A percentile compares a stretch with the other conserved stretches of the same genome.
Evolutionary conservation across 2,888 invertebrate species (phyloP).

Genomic region (Drosophila sordidula): DNA sequence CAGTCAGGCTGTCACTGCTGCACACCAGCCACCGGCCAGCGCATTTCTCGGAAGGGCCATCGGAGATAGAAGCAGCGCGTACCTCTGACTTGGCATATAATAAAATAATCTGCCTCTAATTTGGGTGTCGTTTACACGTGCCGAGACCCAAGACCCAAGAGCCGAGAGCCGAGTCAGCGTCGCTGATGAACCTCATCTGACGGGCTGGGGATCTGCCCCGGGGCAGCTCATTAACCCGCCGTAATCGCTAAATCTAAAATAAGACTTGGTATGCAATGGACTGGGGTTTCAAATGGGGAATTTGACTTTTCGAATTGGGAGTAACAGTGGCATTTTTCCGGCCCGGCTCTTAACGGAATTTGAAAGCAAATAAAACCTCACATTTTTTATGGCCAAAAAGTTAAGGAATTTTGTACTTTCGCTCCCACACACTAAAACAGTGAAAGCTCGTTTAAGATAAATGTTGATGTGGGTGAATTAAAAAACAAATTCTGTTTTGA

Average conservation of each 20-base stretch:
- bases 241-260: constrained; percentile 56
- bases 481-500: too few relatives aligned
- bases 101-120: constrained; percentile 83
- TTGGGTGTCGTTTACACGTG: constrained; percentile 82
- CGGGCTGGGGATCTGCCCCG: constrained; percentile 23
- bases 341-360: constrained; percentile 39
- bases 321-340: constrained; percentile 29
- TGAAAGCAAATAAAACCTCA: constrained; percentile 15
- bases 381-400: constrained; percentile 23
- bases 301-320: constrained; percentile 6
- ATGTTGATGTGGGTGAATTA: too few relatives aligned
- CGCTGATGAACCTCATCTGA: constrained; percentile 53
- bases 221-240: constrained; percentile 44
- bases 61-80: constrained; percentile 37
- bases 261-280: constrained; percentile 45
- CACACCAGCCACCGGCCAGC: constrained; percentile 19
- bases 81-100: constrained; percentile 58
- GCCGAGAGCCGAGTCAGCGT: neutral
- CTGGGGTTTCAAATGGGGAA: neutral
- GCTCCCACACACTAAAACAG: neutral
- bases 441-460: neutral
- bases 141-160: constrained; percentile 40
- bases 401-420: constrained; percentile 41
- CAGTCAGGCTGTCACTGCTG: constrained; percentile 15
- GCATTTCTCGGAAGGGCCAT: constrained; percentile 63